These are phyloP conservation scores for Poecilia picta DNA, from an alignment of 2,797 vertebrate species.

Conservation along the genomic window DNA sequence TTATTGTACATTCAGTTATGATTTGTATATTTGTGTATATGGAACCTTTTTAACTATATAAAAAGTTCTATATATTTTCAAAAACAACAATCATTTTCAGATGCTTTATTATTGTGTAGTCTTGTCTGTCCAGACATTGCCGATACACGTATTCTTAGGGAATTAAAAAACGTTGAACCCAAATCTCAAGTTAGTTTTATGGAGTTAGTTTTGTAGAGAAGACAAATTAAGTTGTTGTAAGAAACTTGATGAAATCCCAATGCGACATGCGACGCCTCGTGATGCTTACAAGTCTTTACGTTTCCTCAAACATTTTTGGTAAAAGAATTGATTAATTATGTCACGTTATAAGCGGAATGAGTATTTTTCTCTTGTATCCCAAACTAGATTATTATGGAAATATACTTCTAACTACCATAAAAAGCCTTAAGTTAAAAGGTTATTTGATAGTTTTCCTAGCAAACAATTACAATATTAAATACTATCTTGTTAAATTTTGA, in stretches of 20 bases:
- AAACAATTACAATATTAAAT: neutral
- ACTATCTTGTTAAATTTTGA: neutral
- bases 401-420: neutral
- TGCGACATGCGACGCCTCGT: neutral
- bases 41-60: too few relatives aligned
- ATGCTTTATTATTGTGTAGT: too few relatives aligned
- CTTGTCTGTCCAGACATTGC: neutral
- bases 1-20: too few relatives aligned
- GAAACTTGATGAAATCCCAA: neutral
- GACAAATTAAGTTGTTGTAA: neutral
- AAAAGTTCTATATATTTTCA: too few relatives aligned
- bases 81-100: too few relatives aligned
- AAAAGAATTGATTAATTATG: neutral
- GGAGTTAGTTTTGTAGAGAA: neutral
- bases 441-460: neutral
- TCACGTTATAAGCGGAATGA: neutral
- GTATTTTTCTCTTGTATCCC: neutral
- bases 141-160: neutral
- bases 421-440: neutral
- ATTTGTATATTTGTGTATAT: too few relatives aligned
- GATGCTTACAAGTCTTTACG: neutral
- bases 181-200: conserved; percentile 1
- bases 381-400: neutral
- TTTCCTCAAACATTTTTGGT: neutral
- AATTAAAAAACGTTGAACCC: neutral